These are phyloP conservation scores for Tyrophagus putrescentiae DNA, from an alignment of 1,140 invertebrate genomes.

Conservation along the genomic window DNA sequence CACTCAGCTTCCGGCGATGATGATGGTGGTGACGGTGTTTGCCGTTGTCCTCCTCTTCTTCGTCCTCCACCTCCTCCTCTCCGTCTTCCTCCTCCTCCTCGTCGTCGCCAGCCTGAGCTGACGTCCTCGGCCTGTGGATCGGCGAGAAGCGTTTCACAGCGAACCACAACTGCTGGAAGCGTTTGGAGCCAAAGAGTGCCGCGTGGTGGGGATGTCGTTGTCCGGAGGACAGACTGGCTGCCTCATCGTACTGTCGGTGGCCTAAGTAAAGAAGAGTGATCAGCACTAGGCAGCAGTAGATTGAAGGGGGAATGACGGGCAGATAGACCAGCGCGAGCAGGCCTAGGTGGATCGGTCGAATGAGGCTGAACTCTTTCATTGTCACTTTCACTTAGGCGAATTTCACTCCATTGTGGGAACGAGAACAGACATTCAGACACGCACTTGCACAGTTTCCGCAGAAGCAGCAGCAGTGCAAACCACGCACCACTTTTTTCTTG, in stretches of 20 bases:
- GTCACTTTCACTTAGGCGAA: too few species aligned
- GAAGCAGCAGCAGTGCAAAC: too few species aligned
- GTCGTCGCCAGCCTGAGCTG: neutral
- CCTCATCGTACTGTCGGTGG: neutral
- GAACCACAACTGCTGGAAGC: slow-evolving; percentile 24
- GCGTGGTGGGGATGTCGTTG: neutral
- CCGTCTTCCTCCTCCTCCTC: too few species aligned
- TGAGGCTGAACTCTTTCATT: too few species aligned
- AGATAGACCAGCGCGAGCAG: neutral
- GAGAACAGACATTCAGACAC: too few species aligned
- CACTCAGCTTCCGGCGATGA: neutral
- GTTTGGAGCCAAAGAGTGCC: slow-evolving; percentile 11
- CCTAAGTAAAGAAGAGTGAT: neutral
- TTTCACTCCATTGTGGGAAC: too few species aligned
- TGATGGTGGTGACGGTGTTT: too few species aligned
- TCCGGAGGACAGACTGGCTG: neutral
- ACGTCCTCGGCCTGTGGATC: neutral
- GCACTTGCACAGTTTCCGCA: too few species aligned
- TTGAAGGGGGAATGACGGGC: neutral
- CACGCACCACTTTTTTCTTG: too few species aligned
- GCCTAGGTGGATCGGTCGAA: too few species aligned
- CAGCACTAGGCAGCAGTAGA: neutral
- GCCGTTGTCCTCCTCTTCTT: too few species aligned
- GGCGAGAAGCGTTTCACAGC: slow-evolving; percentile 23
- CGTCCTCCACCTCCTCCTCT: too few species aligned